Evolutionary conservation across 2,113 vertebrate species (phyloP), one percentile per base, ranked within the genome.

Genomic region (Clarias macrocephalus): DNA sequence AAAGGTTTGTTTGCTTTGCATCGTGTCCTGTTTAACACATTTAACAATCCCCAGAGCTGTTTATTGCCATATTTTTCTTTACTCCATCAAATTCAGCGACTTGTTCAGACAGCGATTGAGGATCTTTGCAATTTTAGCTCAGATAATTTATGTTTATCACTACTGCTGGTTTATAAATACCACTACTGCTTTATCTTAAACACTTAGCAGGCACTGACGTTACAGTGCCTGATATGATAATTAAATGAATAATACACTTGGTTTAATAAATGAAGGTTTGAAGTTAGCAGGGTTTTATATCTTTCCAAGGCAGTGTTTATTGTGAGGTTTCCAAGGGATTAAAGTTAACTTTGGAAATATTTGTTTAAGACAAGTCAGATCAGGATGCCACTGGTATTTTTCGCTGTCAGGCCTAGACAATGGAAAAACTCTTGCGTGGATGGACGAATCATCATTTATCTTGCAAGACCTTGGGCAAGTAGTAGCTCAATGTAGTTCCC

Each of bases 101-200:
- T 52, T 28, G 90, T 85, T 60, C 77, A 75, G 42, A 52, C 76
- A 65, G 70, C 79, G 82, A 91, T 85, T 89, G 84, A 89, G 87
- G 85, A 42, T 89, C 89, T 90, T 90, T 82, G 89, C 85, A 85
- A 70, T 62, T 56, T 56, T 18, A 5, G n/a, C 25, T 83, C 80
- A 65, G 54, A 48, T 48, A 48, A 48, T 68, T 76, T 85, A 65
- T 52, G 54, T 19, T 21, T 25, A 73, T 15, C 37, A 54, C 85
- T 60, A 3, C 89, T 68, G 87, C 85, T 75, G 48, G 59, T 68
- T 72, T 85, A 60, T 52, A 68, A 28, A 30, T 25, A 73, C 15
- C 48, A 54, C 86, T 60, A 2, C 89, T 68, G 87, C 85, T 75
- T 60, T 62, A 77, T 90, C 54, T 86, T 52, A 81, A 48, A 76